Evolutionary conservation across 2,888 invertebrate genomes (phyloP).

Genomic region (Tenthredo mesomela): DNA sequence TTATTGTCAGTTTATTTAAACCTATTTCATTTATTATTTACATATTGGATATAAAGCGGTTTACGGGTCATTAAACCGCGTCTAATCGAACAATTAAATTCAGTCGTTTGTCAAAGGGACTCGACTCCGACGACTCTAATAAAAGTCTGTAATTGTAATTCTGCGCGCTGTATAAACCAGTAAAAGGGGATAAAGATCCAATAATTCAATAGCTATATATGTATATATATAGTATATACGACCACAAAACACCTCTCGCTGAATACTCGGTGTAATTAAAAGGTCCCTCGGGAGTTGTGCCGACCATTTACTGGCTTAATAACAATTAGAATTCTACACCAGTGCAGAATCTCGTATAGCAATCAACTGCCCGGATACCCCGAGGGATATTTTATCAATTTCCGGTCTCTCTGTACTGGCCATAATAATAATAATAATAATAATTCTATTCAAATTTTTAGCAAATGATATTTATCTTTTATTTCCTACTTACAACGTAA

Average conservation of each 20-base stretch:
- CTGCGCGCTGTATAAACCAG: neutral
- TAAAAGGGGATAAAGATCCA: neutral
- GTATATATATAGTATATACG: too few species aligned
- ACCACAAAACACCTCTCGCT: neutral
- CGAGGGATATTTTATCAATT: constrained; percentile 16
- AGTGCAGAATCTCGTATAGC: neutral
- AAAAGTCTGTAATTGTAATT: neutral
- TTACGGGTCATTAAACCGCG: neutral
- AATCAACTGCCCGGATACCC: neutral
- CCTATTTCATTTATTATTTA: constrained; percentile 6
- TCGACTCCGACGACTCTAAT: too few species aligned
- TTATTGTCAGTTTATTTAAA: neutral
- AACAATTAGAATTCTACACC: constrained; percentile 12
- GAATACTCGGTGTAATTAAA: constrained; percentile 18
- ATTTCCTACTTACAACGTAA: neutral
- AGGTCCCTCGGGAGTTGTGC: constrained; percentile 1
- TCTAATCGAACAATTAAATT: neutral
- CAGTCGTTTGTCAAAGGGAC: constrained; percentile 13
- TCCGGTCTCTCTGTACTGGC: neutral
- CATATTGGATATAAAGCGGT: neutral
- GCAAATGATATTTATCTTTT: neutral
- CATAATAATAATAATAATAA: too few species aligned
- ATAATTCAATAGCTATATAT: constrained; percentile 13
- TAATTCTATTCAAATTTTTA: neutral
- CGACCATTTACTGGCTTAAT: constrained; percentile 28